Conservation (phyloP, 2,113 vertebrate species). For the Dromaius novaehollandiae region DNA sequence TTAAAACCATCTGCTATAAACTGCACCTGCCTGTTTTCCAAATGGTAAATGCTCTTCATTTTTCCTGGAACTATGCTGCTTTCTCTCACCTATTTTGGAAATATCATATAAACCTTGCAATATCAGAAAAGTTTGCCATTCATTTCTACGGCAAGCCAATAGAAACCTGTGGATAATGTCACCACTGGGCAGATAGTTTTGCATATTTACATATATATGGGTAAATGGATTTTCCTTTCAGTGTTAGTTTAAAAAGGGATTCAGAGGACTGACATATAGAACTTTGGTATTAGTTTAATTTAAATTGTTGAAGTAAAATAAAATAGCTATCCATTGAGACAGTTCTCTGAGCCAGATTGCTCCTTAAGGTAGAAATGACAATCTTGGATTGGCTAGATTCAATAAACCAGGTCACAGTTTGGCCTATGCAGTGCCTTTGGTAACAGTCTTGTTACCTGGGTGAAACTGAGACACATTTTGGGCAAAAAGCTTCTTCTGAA, state of each 20-base stretch:
- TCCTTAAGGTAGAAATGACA: neutral
- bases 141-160: neutral
- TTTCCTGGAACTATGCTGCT: neutral
- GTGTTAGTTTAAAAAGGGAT: slow-evolving; percentile 52
- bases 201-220: slow-evolving; percentile 44
- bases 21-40: neutral
- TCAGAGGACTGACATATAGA: neutral
- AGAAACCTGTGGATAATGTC: slow-evolving; percentile 15
- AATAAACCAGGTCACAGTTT: neutral
- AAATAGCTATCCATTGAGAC: neutral
- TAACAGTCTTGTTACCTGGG: neutral
- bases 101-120: neutral
- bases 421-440: neutral
- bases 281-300: slow-evolving; percentile 17
- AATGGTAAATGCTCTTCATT: slow-evolving; percentile 19
- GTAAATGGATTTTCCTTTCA: slow-evolving; percentile 44
- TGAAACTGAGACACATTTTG: neutral
- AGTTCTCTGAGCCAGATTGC: neutral
- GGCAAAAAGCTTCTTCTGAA: neutral
- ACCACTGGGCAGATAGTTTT: slow-evolving; percentile 36
- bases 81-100: slow-evolving; percentile 51
- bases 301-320: slow-evolving; percentile 29
- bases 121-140: slow-evolving; percentile 15
- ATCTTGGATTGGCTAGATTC: neutral
- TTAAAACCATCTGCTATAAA: slow-evolving; percentile 44